Evolutionary conservation across 2,113 vertebrate genomes (phyloP), one percentile per base, ranked within the genome.

Genomic region (Thryonomys swinderianus): DNA sequence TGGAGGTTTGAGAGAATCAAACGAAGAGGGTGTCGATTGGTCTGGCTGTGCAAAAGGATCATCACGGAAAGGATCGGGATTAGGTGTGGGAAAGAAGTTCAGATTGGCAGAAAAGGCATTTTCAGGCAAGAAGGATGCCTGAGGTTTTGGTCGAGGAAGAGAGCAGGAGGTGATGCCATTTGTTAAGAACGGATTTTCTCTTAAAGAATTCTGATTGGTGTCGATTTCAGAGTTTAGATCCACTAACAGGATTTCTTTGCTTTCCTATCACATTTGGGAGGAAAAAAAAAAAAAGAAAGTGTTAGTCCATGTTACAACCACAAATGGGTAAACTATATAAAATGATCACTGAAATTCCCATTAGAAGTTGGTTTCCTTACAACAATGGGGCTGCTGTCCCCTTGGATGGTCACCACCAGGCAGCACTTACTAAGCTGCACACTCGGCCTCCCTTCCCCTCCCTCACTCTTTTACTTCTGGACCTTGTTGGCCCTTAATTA

Each of bases 231-330:
- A 98, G 97, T 99, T 99, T 98, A 99, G 98, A 98, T 99, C 99
- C 99, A 99, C 99, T 99, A 99, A 99, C 95, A 99, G 99, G 98
- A 99, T 98, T 97, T 99, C 99, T 98, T 99, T 99, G 99, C 98
- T 98, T 96, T 99, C 99, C 99, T 99, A 98, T 98, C 99, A 98
- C 66, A 97, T 98, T 98, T 97, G 97, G 98, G 98, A 98, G 98
- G 96, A 98, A 95, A 92, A 95, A 90, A 93, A 95, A 51, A 96
- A 98, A 92, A 74, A 92, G 61, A 97, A 83, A 93, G 97, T 91
- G 79, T 98, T 98, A 98, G 97, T 98, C 25, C 94, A 96, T 94
- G 83, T 96, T 85, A 94, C 80, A 90, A 89, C 67, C 95, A 93
- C 76, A 96, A 90, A 95, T 80, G 76, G 94, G 93, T 96, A 95